Evolutionary conservation across 2,888 invertebrate genomes (phyloP), one percentile per base, ranked within the genome.

Genomic region (Pollenia labialis): DNA sequence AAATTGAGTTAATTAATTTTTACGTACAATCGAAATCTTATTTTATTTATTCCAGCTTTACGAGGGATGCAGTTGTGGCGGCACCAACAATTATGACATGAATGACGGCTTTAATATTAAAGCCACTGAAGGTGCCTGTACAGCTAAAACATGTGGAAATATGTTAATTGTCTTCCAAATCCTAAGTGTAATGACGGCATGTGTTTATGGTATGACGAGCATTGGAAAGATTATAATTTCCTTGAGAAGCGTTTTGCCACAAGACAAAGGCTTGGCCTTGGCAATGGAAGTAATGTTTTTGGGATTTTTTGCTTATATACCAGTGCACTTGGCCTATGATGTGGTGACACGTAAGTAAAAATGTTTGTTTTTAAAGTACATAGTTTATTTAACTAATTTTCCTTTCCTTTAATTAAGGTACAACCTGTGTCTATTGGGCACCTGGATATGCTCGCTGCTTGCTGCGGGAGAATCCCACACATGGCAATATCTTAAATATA

Each of bases 271-370:
- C 0, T 89, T 95, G 64, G 94, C 95, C 2, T 92, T 96, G 75
- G 95, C 95, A 16, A 93, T 95, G 42, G 94, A 95, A 88, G 91
- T 95, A 50, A 94, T 94, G 58, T 91, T 95, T 48, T 90, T 95
- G 1, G 94, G 95, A 0, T 89, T 95, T 0, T 93, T 96, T 60
- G 94, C 95, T 0, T 95, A 95, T 90, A 90, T 96, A 4, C 95
- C 96, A 0, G 95, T 95, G 0, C 96, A 96, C 88, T 92, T 96
- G 52, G 91, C 95, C 23, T 96, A 96, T 89, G 94, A 95, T 69
- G 90, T 93, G 9, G 94, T 96, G 18, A 94, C 95, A 52, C 94
- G 95, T 95, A 91, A 92, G 92, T 89, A 12, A 0, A 42, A n/a
- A n/a, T 14, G 16, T 32, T 32, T 18, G 7, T 1, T n/a, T 16